A percentile compares a stretch with the other conserved stretches of the same genome.
Conservation (phyloP, 2,888 invertebrate genomes). For the Corbicula japonica region DNA sequence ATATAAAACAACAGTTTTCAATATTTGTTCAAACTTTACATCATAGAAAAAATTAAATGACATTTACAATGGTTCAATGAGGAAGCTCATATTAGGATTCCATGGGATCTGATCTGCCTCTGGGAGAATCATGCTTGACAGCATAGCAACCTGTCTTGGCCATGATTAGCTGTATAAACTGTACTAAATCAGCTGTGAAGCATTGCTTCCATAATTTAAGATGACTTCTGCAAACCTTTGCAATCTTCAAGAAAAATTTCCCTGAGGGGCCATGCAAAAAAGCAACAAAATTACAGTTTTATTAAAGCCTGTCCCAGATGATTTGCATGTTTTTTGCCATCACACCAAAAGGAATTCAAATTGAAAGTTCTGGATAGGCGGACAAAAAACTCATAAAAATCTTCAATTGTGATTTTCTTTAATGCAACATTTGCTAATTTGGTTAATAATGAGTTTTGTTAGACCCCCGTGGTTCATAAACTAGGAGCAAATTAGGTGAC, state of each 20-base stretch:
- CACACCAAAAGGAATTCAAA: slow-evolving; percentile 17
- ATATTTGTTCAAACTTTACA: no score
- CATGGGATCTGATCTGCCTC: no score
- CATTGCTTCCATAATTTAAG: slow-evolving; percentile 17
- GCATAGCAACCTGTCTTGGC: neutral
- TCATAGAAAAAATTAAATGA: no score
- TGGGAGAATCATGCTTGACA: no score
- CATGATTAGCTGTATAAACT: slow-evolving; percentile 15
- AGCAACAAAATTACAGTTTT: slow-evolving; percentile 10
- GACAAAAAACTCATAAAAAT: slow-evolving; percentile 44
- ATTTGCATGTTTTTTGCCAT: neutral
- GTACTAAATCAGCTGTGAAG: slow-evolving; percentile 11
- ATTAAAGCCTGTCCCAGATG: slow-evolving; percentile 12
- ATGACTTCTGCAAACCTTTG: slow-evolving; percentile 26
- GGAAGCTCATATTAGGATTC: no score
- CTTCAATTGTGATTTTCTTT: slow-evolving; percentile 25
- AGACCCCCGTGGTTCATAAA: slow-evolving; percentile 50
- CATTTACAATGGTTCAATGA: no score
- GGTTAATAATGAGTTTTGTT: slow-evolving; percentile 48
- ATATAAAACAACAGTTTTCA: no score
- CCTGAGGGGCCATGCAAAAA: slow-evolving; percentile 17
- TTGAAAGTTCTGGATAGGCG: slow-evolving; percentile 21
- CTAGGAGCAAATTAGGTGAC: slow-evolving; percentile 37
- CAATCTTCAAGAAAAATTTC: slow-evolving; percentile 20
- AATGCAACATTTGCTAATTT: slow-evolving; percentile 48